These are phyloP conservation scores for Cremastinae sp. DNA, from an alignment of 2,888 invertebrate species.

Conservation along the genomic window DNA sequence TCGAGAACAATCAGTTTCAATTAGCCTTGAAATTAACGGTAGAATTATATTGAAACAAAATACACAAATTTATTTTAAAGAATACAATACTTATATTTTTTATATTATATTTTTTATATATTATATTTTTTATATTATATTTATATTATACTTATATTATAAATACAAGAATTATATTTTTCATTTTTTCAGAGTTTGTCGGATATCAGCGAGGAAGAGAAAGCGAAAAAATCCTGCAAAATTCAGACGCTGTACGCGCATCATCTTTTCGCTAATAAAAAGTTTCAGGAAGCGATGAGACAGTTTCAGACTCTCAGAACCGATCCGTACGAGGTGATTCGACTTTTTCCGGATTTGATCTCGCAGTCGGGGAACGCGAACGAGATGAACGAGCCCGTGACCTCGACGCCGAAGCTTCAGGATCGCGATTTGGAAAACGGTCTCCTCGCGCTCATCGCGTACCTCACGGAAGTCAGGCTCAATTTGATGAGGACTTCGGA, in stretches of 20 bases:
- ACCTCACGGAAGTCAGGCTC: constrained; percentile 89
- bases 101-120: too few species aligned
- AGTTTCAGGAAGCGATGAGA: constrained; percentile 94
- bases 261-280: constrained; percentile 93
- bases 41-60: too few species aligned
- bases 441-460: constrained; percentile 92
- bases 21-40: constrained; percentile 94
- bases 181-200: constrained; percentile 86
- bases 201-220: constrained; percentile 90
- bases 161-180: too few species aligned
- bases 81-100: too few species aligned
- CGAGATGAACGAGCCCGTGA: constrained; percentile 77
- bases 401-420: constrained; percentile 84
- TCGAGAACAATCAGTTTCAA: constrained; percentile 96
- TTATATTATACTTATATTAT: too few species aligned
- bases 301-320: constrained; percentile 94
- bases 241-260: constrained; percentile 95
- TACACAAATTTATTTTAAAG: too few species aligned
- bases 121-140: too few species aligned
- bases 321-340: constrained; percentile 97
- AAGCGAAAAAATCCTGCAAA: constrained; percentile 89
- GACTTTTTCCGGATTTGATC: constrained; percentile 94
- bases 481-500: constrained; percentile 80
- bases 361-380: constrained; percentile 82
- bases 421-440: constrained; percentile 94